phyloP scores from a whole-genome alignment of 2,113 vertebrate genomes.

The Erpornis zantholeuca region DNA sequence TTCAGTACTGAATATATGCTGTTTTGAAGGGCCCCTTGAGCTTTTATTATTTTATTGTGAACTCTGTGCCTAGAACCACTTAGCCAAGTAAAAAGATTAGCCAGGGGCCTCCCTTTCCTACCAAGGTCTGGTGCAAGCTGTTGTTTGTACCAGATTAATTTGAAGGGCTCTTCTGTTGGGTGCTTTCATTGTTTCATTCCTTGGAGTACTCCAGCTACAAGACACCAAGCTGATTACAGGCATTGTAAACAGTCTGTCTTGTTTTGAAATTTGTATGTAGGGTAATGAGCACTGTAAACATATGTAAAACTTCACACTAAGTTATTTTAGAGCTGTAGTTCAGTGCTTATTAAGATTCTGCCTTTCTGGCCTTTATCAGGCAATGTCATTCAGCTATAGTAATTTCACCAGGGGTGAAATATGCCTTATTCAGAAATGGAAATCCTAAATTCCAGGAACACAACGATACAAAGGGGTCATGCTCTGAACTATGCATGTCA shows the following conservation, averaged over 20 bases:
- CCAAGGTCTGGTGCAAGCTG: constrained; percentile 9
- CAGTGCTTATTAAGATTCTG: constrained; percentile 45
- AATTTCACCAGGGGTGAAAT: constrained; percentile 53
- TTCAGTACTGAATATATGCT: neutral
- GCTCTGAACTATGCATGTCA: constrained; percentile 1
- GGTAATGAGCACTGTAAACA: constrained; percentile 50
- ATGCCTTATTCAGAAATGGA: constrained; percentile 44
- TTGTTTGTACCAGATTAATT: neutral
- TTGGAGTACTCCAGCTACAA: neutral
- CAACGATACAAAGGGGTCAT: neutral
- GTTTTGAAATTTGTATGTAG: constrained; percentile 30
- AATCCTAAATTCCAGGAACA: constrained; percentile 45
- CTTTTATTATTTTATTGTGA: constrained; percentile 51
- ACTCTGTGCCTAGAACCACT: constrained; percentile 47
- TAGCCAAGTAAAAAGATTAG: constrained; percentile 57
- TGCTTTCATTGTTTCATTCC: constrained; percentile 28
- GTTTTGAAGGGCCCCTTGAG: constrained; percentile 12
- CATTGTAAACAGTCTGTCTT: constrained; percentile 40
- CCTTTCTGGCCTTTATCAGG: constrained; percentile 30
- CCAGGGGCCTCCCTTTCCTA: neutral
- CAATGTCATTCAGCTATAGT: constrained; percentile 32
- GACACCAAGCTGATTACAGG: constrained; percentile 50
- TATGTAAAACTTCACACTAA: constrained; percentile 29
- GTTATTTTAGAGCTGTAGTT: neutral
- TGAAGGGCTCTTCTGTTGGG: constrained; percentile 45